Base-by-base conservation (phyloP, 2,888 invertebrate genomes). In the Hyposoter didymator region DNA sequence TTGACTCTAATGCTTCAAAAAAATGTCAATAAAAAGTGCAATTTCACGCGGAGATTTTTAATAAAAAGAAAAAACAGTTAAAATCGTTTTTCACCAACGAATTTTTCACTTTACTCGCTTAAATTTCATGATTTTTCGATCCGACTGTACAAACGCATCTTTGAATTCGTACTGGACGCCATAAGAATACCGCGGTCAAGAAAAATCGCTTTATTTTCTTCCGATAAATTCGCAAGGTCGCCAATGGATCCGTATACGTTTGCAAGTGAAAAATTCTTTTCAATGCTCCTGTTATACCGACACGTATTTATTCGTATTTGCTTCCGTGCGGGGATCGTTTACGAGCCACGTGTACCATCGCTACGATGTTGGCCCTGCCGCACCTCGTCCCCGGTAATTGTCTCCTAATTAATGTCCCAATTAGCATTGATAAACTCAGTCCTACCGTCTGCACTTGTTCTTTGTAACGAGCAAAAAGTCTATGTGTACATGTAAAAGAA, bases 381-480 rank as follows among this genome's bases (percentile, higher is more conserved):
- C 75, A 62, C 82, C 85, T 85, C 72, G 75, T 66, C n/a, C 70
- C 17, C 66, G 19, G 85, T 79, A 75, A 82, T 85, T 82, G 82
- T 82, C 74, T 70, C 70, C 82, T 85, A 85, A 85, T 85, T 82
- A 85, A 85, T 85, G 85, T 85, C 82, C 85, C 85, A 85, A 85
- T 85, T 85, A 85, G 85, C 78, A 79, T 85, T 70, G 84, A 85
- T 85, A 82, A 85, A 85, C 78, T 75, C 85, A 72, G 78, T 70
- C 64, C 74, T 67, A 82, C 22, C 64, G 39, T 80, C 52, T 49
- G 49, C 73, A 73, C 64, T 43, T 73, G 39, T 70, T 74, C 73
- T 59, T n/a, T 32, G 75, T 75, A 35, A 39, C 47, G 72, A 76
- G 47, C 49, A 45, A 59, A 78, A 70, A 66, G 67, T 75, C 39